Conservation (phyloP, 2,113 vertebrate species). For the Campylorhamphus procurvoides region DNA sequence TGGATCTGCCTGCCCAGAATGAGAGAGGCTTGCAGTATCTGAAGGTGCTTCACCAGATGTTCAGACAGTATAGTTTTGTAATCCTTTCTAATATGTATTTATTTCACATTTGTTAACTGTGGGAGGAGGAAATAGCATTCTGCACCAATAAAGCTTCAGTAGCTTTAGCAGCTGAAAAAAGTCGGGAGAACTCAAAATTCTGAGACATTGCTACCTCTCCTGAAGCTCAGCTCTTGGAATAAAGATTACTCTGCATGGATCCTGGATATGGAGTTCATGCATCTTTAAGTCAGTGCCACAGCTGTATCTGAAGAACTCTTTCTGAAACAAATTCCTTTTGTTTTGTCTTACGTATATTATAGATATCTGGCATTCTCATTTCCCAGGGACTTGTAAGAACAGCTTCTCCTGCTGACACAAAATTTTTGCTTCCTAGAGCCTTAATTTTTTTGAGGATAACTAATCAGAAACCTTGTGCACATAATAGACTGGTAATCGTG, state of each 20-base stretch:
- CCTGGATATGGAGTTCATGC: neutral
- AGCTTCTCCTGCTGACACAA: neutral
- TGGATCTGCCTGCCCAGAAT: neutral
- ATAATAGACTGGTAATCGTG: fast-evolving
- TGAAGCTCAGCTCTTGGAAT: neutral
- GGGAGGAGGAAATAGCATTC: neutral
- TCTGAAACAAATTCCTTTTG: neutral
- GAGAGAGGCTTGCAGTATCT: neutral
- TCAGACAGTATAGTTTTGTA: neutral
- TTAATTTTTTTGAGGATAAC: neutral
- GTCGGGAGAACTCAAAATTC: neutral
- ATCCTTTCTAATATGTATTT: neutral
- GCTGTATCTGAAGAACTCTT: neutral
- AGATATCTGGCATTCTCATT: neutral
- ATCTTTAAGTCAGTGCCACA: neutral
- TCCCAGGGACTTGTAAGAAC: neutral
- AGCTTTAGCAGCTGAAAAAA: neutral
- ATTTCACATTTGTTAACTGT: neutral
- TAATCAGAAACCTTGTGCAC: neutral
- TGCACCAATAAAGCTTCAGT: neutral
- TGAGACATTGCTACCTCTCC: neutral
- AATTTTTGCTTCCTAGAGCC: neutral
- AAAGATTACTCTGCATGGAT: neutral
- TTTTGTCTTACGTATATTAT: neutral
- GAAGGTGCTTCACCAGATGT: neutral